Conservation (phyloP, 2,113 vertebrate genomes). For the Antigone vipio region DNA sequence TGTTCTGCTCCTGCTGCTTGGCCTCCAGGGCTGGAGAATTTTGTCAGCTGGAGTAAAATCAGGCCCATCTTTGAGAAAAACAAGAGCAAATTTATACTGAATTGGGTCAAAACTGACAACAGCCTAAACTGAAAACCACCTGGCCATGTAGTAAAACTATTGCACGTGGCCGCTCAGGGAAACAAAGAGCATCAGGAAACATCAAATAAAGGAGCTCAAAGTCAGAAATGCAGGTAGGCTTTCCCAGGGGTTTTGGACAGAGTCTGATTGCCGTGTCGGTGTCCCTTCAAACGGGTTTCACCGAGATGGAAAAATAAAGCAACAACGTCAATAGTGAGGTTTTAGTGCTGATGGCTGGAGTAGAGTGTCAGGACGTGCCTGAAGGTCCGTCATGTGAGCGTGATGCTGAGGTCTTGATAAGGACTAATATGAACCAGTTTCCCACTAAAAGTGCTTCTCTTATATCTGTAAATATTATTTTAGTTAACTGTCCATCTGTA, state of each 20-base stretch:
- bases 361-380: not conserved
- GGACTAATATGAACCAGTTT: not conserved
- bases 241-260: not conserved
- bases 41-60: not conserved
- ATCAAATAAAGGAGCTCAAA: too few species aligned
- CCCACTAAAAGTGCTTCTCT: not conserved
- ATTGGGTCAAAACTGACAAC: not conserved
- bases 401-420: not conserved
- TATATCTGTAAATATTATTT: not conserved
- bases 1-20: not conserved
- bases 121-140: not conserved
- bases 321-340: accelerated
- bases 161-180: not conserved
- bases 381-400: not conserved
- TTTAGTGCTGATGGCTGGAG: not conserved
- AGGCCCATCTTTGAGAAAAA: not conserved
- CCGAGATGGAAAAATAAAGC: not conserved
- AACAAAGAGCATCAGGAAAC: not conserved
- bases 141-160: not conserved
- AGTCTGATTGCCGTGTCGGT: accelerated
- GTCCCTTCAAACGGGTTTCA: accelerated
- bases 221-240: not conserved
- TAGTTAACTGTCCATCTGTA: not conserved
- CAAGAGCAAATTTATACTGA: not conserved
- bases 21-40: not conserved